Base-by-base conservation (phyloP, 2,888 invertebrate genomes). In the Melanophora roralis region DNA sequence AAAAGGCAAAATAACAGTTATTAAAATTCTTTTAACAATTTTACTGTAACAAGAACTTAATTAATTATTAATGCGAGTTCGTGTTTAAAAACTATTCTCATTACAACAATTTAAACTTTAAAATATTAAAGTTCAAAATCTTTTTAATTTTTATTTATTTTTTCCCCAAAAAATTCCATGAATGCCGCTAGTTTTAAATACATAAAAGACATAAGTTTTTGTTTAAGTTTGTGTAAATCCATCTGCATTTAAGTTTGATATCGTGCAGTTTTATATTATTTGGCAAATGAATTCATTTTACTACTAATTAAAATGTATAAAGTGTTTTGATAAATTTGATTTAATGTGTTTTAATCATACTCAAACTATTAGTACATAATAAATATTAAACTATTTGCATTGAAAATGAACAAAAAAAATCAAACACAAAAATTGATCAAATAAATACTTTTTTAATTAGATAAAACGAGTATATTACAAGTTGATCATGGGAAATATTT, bases 1-100 rank as follows among this genome's bases (percentile, higher is more conserved):
- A 34, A 34, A 67, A 19, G 43, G 19, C n/a, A 12, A n/a, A n/a
- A n/a, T n/a, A 6, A 11, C 16, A 62, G 51, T 43, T 34, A 27
- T 12, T 27, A 45, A 23, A 62, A 53, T 16, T 43, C 3, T 11
- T 19, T 21, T 27, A 36, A 38, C 38, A 57, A 43, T 62, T 62
- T 55, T 62, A 64, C 45, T 53, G 62, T 45, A 45, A 45, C 32
- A 32, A 60, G 27, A 64, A 60, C 11, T 64, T 55, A 62, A 27
- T 53, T 72, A 23, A 36, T 72, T 64, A 72, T 45, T 72, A 55
- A 72, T 72, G 72, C 55, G 53, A 27, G 45, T 72, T 64, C 72
- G 72, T 72, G 72, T 19, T 6, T 38, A 27, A 11, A 64, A 45
- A 6, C 9, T 32, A 62, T 72, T 53, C 27, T 55, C 21, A 12